Base-by-base conservation (phyloP, 2,113 vertebrate species). In the Scatophagus argus region DNA sequence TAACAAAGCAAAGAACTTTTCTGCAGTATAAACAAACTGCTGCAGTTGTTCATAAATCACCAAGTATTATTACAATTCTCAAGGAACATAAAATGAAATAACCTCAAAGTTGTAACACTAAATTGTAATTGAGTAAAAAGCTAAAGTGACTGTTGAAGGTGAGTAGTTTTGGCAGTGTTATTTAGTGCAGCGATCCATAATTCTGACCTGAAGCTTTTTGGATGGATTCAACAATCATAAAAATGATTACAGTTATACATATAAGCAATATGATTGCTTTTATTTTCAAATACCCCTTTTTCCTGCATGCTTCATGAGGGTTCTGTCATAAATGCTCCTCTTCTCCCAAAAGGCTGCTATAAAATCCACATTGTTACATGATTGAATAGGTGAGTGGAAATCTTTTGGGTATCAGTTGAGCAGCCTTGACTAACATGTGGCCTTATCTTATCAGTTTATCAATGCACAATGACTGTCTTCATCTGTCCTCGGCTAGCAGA, bases 401-500 rank as follows among this genome's bases (percentile, higher is more conserved):
- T 16, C 5, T 69, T 76, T 70, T 19, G 17, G 3, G 16, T 9
- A 32, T 25, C 29, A 8, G 27, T 54, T 49, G 72, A n/a, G 64
- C 43, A 21, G 51, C 39, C 60, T 17, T 38, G 8, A 75, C 54
- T 39, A 52, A 68, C 17, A 29, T 7, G 68, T 16, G 13, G 38
- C 59, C 62, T 76, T 10, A 31, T 68, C 43, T 27, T 59, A 47
- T 52, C 32, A 3, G 17, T 83, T 69, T 19, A 77, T 87, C 77
- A 58, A 46, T 8, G 2, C 43, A 65, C 61, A 44, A 46, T 47
- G 12, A 7, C 54, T 58, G 68, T 54, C 49, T 34, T 79, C 32
- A 55, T 63, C 21, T 75, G 31, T 59, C 19, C 46, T 14, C 13
- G 0, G 25, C 58, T 5, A 14, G 36, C 44, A 66, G 63, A 58